Conservation (phyloP, 1,140 invertebrate genomes). For the Belonocnema kinseyi region DNA sequence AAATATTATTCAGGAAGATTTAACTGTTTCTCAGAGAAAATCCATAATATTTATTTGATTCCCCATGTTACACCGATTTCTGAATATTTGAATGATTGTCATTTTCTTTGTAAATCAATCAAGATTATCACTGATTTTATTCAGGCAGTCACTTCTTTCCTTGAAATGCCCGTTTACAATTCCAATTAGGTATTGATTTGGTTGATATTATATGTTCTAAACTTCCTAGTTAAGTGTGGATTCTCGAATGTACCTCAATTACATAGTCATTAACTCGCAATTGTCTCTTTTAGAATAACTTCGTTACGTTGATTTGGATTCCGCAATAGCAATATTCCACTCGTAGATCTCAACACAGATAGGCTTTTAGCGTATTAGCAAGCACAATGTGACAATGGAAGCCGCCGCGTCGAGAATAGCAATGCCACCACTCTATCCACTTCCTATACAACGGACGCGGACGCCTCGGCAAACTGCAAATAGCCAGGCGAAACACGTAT, state of each 20-base stretch:
- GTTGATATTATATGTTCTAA: too few relatives aligned
- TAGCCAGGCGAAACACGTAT: constrained; percentile 61
- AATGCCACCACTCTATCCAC: constrained; percentile 70
- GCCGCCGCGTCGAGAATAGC: constrained; percentile 69
- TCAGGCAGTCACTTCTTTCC: too few relatives aligned
- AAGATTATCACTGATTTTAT: too few relatives aligned
- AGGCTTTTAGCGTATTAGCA: constrained; percentile 76
- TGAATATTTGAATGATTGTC: too few relatives aligned
- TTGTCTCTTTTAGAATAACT: constrained; percentile 72
- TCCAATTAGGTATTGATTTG: too few relatives aligned
- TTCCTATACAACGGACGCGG: constrained; percentile 56
- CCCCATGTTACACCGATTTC: too few relatives aligned
- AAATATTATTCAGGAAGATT: too few relatives aligned
- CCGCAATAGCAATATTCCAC: constrained; percentile 68
- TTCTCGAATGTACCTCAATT: constrained; percentile 56
- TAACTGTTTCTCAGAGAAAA: too few relatives aligned
- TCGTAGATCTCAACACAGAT: constrained; percentile 71
- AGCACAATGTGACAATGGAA: constrained; percentile 68
- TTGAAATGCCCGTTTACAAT: too few relatives aligned
- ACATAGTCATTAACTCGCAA: constrained; percentile 71
- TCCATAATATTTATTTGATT: too few relatives aligned
- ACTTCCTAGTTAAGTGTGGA: background rate
- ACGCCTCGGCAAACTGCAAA: constrained; percentile 53
- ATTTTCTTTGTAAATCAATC: too few relatives aligned
- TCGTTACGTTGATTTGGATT: constrained; percentile 72